Conservation (phyloP, 1,140 invertebrate species). For the Steinernema khuongi region DNA sequence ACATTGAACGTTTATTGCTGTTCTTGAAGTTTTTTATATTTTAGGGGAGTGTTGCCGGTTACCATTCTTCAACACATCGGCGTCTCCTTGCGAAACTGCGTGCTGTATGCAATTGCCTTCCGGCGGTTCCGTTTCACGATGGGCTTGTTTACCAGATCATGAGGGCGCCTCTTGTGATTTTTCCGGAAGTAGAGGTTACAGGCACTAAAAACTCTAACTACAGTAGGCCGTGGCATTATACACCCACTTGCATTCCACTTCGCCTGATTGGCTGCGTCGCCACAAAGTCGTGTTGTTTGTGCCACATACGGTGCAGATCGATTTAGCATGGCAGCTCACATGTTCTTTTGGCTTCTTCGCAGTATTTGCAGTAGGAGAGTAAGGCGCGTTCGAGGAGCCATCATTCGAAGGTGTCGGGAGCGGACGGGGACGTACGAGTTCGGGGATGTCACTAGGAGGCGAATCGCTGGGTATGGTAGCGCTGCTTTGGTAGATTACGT, state of each 20-base stretch:
- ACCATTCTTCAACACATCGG: background rate
- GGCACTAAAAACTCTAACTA: constrained; percentile 31
- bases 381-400: too few species aligned
- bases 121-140: constrained; percentile 38
- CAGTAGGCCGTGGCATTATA: background rate
- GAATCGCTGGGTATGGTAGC: too few species aligned
- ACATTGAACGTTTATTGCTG: too few species aligned
- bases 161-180: constrained; percentile 33
- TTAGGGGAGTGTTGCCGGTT: too few species aligned
- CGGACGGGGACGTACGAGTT: too few species aligned
- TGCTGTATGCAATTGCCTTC: background rate
- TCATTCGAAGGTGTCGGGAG: too few species aligned
- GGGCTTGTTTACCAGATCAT: constrained; percentile 29
- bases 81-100: background rate
- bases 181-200: constrained; percentile 45
- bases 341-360: too few species aligned
- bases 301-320: constrained; percentile 45
- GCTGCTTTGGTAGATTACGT: too few species aligned
- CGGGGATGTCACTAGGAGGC: too few species aligned
- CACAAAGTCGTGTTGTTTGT: constrained; percentile 46
- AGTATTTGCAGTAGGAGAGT: too few species aligned
- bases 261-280: constrained; percentile 83
- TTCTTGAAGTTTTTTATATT: too few species aligned
- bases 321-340: constrained; percentile 38
- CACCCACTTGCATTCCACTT: constrained; percentile 79